These are phyloP conservation scores for Cephus runcator DNA, from an alignment of 2,888 invertebrate species.

Conservation along the genomic window DNA sequence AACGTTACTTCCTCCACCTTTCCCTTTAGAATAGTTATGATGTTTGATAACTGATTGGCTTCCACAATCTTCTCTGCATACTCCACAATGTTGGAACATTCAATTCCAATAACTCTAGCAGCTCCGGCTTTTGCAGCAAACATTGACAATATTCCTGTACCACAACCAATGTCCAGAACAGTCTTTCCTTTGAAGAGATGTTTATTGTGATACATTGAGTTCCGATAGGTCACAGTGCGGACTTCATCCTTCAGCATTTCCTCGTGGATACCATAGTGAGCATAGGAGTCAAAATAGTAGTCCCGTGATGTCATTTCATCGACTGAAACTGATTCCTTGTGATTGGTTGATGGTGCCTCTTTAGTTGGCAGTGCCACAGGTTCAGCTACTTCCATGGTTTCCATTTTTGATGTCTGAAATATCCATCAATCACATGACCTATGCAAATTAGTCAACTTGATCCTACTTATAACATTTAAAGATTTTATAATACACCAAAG, in stretches of 20 bases:
- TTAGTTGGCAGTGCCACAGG: slow-evolving; percentile 54
- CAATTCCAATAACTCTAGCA: slow-evolving; percentile 93
- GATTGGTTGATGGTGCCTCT: slow-evolving; percentile 48
- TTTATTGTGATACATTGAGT: slow-evolving; percentile 99
- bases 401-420: slow-evolving; percentile 63
- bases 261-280: slow-evolving; percentile 99
- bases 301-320: slow-evolving; percentile 99
- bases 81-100: slow-evolving; percentile 98
- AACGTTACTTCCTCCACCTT: slow-evolving; percentile 95
- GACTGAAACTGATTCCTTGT: slow-evolving; percentile 71
- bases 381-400: slow-evolving; percentile 68
- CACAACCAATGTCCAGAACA: slow-evolving; percentile 98
- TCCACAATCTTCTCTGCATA: slow-evolving; percentile 96
- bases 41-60: slow-evolving; percentile 81
- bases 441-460: neutral
- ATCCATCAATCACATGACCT: neutral
- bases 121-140: slow-evolving; percentile 99
- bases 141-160: slow-evolving; percentile 99
- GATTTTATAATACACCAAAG: neutral
- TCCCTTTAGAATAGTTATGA: slow-evolving; percentile 87
- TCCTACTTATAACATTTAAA: neutral
- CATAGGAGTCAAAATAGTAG: slow-evolving; percentile 99
- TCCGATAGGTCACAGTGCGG: slow-evolving; percentile 96
- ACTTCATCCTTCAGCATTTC: slow-evolving; percentile 99
- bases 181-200: slow-evolving; percentile 93